Conservation (phyloP, 1,140 invertebrate genomes). For the Dinoponera quadriceps region DNA sequence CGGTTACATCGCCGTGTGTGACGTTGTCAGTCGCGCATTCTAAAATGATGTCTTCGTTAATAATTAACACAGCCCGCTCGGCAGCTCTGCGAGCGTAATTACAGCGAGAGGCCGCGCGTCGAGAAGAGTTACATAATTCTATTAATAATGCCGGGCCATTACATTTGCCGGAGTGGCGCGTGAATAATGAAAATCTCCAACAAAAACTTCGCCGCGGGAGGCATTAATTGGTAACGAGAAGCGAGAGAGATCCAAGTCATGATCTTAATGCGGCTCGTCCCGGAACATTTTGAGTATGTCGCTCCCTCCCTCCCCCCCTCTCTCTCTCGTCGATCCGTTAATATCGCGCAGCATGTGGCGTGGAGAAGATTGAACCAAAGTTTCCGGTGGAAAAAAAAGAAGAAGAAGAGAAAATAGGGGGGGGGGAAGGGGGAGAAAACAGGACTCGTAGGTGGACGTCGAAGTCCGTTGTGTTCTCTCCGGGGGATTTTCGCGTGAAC, state of each 20-base stretch:
- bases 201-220: constrained; percentile 48
- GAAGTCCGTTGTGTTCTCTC: constrained; percentile 45
- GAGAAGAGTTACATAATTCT: constrained; percentile 58
- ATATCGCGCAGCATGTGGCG: constrained; percentile 57
- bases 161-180: constrained; percentile 40
- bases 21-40: constrained; percentile 45
- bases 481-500: constrained; percentile 49
- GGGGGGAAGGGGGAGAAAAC: not conserved
- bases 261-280: constrained; percentile 46
- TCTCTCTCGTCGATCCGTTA: constrained; percentile 49
- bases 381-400: constrained; percentile 39
- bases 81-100: constrained; percentile 50
- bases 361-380: constrained; percentile 62
- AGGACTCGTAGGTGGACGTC: constrained; percentile 44
- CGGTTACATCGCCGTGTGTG: constrained; percentile 44
- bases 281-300: constrained; percentile 45
- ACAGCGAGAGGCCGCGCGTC: constrained; percentile 16
- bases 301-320: not conserved
- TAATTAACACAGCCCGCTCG: constrained; percentile 53
- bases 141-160: constrained; percentile 53
- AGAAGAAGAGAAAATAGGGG: not conserved
- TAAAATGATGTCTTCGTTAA: constrained; percentile 55
- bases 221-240: constrained; percentile 58
- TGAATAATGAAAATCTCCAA: constrained; percentile 55
- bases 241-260: constrained; percentile 54